A percentile compares a stretch with the other conserved stretches of the same genome.
Evolutionary conservation across 64 coral and sea anemone species (phyloP).

Genomic region (Dendrophyllia cribrosa): DNA sequence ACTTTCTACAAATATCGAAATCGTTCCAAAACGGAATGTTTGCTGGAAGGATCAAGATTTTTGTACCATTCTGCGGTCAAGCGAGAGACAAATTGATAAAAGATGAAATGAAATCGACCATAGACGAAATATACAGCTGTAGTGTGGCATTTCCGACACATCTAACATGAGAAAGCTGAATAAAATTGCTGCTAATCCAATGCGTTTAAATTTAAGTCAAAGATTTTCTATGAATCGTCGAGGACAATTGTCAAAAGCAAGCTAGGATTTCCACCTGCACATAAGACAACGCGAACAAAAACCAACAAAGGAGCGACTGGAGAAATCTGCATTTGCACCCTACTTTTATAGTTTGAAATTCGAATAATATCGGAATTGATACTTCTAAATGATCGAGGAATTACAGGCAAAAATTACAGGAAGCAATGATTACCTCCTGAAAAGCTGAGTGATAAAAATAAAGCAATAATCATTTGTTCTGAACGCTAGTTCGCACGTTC

Average conservation of each 20-base stretch:
- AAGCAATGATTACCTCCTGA: neutral
- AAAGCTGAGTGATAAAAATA: neutral
- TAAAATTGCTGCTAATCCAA: neutral
- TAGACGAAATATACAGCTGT: slow-evolving; percentile 11
- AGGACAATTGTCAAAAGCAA: neutral
- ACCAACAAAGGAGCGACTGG: neutral
- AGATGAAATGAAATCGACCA: slow-evolving; percentile 2
- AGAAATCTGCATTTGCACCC: neutral
- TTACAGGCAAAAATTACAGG: neutral
- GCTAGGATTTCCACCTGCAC: neutral
- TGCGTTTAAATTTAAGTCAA: neutral
- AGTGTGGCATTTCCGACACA: neutral
- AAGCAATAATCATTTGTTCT: neutral
- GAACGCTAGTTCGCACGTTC: neutral
- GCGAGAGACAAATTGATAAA: slow-evolving; percentile 4
- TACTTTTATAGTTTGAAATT: neutral
- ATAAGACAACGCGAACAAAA: neutral
- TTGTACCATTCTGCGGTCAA: neutral
- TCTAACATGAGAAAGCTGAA: neutral
- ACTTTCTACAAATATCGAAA: neutral
- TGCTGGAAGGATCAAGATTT: neutral
- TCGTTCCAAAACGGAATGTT: neutral
- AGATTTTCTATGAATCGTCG: neutral
- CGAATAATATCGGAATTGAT: neutral
- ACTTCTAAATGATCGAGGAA: neutral